Base-by-base conservation (phyloP, 2,888 invertebrate species). In the Callyntrura sp. region DNA sequence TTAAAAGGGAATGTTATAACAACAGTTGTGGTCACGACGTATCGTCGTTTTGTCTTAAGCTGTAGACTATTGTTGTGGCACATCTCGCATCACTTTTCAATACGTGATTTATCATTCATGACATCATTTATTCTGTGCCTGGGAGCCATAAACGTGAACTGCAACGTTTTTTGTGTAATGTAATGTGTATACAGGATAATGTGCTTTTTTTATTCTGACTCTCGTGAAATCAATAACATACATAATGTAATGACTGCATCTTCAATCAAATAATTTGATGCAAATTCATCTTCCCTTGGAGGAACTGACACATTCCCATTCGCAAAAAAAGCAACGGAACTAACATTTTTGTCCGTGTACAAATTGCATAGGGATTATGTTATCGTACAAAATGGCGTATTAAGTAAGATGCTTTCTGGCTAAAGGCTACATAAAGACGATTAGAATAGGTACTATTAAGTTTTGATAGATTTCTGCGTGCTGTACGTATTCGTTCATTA, bases 201-300 rank as follows among this genome's bases (percentile, higher is more conserved):
- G 43, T 43, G 48, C 20, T 25, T 76, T 35, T n/a, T 51, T 76
- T 51, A 23, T 76, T 23, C 2, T 48, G 45, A 23, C 23, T 8
- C 73, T 48, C 51, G 14, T 73, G 73, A 73, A 68, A 73, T 23
- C 73, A 73, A 73, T 73, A 73, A 73, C 48, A 48, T 48, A 48
- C 45, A n/a, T 20, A 20, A n/a, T 48, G 17, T 20, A 76, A 76
- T 76, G 25, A 25, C 48, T 51, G 51, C 76, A 51, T 76, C 76
- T 48, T 76, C 28, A 55, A 73, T 73, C 45, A 73, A 73, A 43
- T 23, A 1, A 73, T 20, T 73, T 45, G 45, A 45, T 20, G 20
- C n/a, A 11, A 68, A 48, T 45, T 12, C 1, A 48, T 73, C 73
- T 76, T 76, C 48, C 51, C 25, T 51, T 51, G 25, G 25, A 51